Percentiles rank a stretch among this genome's conserved stretches.
phyloP scores from a whole-genome alignment of 1,140 invertebrate genomes.

The Hycleus phaleratus region DNA sequence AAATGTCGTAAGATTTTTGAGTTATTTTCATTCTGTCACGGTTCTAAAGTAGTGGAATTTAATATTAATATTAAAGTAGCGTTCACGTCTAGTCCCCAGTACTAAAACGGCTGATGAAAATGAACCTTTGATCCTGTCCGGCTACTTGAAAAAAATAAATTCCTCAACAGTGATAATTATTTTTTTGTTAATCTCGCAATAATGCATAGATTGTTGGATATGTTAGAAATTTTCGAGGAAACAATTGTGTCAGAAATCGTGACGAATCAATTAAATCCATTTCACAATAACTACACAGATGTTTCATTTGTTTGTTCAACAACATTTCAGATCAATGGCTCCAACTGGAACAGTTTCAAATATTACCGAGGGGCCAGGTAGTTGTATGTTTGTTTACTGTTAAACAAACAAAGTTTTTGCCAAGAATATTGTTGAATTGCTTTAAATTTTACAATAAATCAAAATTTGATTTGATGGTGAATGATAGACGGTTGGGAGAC shows the following conservation, averaged over 20 bases:
- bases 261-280: too few species aligned
- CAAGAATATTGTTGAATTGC: too few species aligned
- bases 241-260: not conserved
- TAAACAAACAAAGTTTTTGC: too few species aligned
- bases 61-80: constrained; percentile 21
- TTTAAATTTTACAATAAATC: constrained; percentile 1
- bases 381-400: too few species aligned
- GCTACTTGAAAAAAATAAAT: not conserved
- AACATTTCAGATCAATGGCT: too few species aligned
- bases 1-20: constrained; percentile 24
- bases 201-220: too few species aligned
- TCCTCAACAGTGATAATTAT: not conserved
- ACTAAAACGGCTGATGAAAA: constrained; percentile 18
- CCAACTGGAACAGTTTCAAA: too few species aligned
- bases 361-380: too few species aligned
- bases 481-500: too few species aligned
- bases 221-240: not conserved
- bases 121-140: constrained; percentile 10
- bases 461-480: not conserved
- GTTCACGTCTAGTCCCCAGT: not conserved
- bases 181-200: not conserved
- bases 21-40: constrained; percentile 22
- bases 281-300: too few species aligned
- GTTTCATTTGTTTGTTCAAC: too few species aligned
- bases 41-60: constrained; percentile 20